Evolutionary conservation across 2,888 invertebrate species (phyloP).

Genomic region (Drosophila prolongata): DNA sequence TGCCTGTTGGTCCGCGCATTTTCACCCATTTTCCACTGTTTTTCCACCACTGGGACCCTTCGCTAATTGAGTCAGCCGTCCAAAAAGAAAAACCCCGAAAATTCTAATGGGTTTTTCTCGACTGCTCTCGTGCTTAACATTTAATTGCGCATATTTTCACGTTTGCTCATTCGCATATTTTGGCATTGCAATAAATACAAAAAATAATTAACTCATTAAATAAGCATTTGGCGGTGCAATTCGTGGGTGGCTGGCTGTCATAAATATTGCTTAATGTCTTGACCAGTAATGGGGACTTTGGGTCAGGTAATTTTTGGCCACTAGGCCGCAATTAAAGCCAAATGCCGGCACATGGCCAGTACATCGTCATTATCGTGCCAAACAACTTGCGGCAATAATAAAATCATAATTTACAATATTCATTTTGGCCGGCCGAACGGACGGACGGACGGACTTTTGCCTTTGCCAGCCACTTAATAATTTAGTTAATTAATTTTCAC

Average conservation of each 20-base stretch:
- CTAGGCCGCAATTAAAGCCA: conserved; percentile 78
- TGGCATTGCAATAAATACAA: conserved; percentile 72
- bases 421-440: conserved; percentile 13
- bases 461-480: conserved; percentile 60
- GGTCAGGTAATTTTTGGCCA: conserved; percentile 69
- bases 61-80: conserved; percentile 44
- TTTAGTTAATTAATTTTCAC: conserved; percentile 78
- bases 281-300: conserved; percentile 41
- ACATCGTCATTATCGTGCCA: conserved; percentile 72
- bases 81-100: conserved; percentile 17
- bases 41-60: conserved; percentile 13
- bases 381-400: conserved; percentile 76
- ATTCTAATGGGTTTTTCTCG: conserved; percentile 49
- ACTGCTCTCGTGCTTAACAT: conserved; percentile 46
- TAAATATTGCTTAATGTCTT: conserved; percentile 75
- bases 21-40: conserved; percentile 1
- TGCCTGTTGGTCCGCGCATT: conserved; percentile 5
- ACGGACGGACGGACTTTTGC: conserved; percentile 8
- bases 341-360: conserved; percentile 67
- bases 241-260: conserved; percentile 53
- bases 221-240: conserved; percentile 78
- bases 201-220: conserved; percentile 81
- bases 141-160: conserved; percentile 74
- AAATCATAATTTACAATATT: conserved; percentile 75
- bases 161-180: conserved; percentile 62